Conservation (phyloP, 2,113 vertebrate species). For the Crypturellus undulatus region DNA sequence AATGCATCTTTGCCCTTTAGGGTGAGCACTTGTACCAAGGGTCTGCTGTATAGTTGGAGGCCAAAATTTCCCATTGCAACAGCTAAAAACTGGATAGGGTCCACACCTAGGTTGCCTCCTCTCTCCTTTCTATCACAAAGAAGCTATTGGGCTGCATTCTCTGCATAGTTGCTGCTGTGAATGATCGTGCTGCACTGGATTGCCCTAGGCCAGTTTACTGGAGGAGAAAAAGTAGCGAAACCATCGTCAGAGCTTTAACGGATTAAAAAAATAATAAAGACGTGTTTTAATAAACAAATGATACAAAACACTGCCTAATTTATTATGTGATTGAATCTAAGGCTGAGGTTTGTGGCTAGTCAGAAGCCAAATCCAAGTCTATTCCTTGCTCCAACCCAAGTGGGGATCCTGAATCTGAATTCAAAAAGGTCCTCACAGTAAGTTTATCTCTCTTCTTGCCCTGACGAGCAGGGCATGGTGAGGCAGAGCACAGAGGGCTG, state of each 20-base stretch:
- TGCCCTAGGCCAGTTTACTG: not conserved
- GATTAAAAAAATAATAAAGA: not conserved
- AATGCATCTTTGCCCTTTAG: not conserved
- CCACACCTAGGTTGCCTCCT: not conserved
- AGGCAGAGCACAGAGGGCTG: not conserved
- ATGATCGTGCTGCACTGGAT: not conserved
- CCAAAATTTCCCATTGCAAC: not conserved
- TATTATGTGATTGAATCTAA: not conserved
- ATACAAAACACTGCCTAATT: not conserved
- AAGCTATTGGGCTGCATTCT: not conserved
- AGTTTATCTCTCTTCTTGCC: not conserved
- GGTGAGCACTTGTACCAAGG: not conserved
- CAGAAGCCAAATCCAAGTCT: not conserved
- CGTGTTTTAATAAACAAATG: not conserved
- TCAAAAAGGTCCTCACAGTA: not conserved
- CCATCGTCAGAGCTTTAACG: not conserved
- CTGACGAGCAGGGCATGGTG: not conserved
- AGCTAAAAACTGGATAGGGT: not conserved
- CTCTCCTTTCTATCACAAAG: not conserved
- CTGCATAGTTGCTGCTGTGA: not conserved
- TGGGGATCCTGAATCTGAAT: not conserved
- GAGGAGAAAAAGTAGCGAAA: not conserved
- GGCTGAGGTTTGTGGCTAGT: conserved; percentile 1
- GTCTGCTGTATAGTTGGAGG: not conserved
- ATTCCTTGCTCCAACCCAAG: not conserved